A percentile compares a stretch with the other conserved stretches of the same genome.
Conservation (phyloP, 2,113 vertebrate genomes). For the Natator depressus region DNA sequence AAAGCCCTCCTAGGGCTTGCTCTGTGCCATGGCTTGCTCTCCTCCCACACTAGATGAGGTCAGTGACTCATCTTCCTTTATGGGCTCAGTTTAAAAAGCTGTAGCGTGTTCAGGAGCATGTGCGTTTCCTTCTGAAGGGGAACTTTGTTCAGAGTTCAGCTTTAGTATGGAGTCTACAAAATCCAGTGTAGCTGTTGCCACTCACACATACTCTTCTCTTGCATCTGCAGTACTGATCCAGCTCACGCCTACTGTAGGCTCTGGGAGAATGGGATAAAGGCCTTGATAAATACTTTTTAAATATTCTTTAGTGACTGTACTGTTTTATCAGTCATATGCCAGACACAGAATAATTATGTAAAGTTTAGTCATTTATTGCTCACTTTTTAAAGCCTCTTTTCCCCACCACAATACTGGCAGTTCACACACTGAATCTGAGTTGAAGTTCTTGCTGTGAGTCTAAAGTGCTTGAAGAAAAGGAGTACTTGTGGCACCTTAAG, state of each 20-base stretch:
- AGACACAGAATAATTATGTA: neutral
- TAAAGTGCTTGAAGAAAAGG: neutral
- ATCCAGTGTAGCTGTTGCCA: neutral
- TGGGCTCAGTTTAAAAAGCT: neutral
- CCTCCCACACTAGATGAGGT: conserved; percentile 32
- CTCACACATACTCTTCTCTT: neutral
- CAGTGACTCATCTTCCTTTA: conserved; percentile 57
- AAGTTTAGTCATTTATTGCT: neutral
- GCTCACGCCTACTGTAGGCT: too few relatives aligned
- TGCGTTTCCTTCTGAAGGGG: neutral
- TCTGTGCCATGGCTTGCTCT: neutral
- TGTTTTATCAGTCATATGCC: too few relatives aligned
- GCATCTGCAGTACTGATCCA: neutral
- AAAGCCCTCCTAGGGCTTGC: neutral
- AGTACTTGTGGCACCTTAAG: too few relatives aligned
- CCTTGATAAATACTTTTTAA: neutral
- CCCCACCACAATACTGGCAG: neutral
- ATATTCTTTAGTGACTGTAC: too few relatives aligned
- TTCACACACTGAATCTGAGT: neutral
- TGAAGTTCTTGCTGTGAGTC: neutral
- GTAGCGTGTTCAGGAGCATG: fast-evolving
- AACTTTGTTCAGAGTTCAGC: fast-evolving
- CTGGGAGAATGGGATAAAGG: neutral
- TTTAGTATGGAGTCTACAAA: fast-evolving
- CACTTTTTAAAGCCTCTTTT: neutral